Evolutionary conservation across 2,888 invertebrate genomes (phyloP).

Genomic region (Eulithis prunata): DNA sequence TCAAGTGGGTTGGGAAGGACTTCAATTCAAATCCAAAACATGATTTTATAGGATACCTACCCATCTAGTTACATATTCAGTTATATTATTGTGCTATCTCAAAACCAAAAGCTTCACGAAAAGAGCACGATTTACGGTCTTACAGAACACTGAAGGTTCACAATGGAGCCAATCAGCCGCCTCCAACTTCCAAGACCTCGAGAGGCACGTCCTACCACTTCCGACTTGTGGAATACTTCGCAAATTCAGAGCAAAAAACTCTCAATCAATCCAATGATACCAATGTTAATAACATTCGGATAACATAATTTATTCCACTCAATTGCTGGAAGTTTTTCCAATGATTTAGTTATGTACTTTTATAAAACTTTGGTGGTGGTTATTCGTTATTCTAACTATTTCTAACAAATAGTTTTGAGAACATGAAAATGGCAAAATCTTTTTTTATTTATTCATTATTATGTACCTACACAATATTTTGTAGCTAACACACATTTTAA

Average conservation of each 20-base stretch:
- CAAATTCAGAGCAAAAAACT: slow-evolving; percentile 53
- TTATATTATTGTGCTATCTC: slow-evolving; percentile 11
- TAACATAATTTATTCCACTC: slow-evolving; percentile 52
- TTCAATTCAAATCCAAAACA: too few relatives aligned
- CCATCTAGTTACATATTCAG: not conserved
- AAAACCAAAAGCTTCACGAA: slow-evolving; percentile 48
- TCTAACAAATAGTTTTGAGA: too few relatives aligned
- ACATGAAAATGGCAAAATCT: too few relatives aligned
- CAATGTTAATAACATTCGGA: slow-evolving; percentile 56
- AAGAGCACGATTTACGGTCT: slow-evolving; percentile 65
- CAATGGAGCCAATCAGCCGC: slow-evolving; percentile 79
- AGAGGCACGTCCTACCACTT: slow-evolving; percentile 70
- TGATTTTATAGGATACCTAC: not conserved
- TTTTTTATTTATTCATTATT: too few relatives aligned
- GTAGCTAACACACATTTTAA: not conserved
- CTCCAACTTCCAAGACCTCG: slow-evolving; percentile 69
- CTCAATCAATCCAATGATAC: slow-evolving; percentile 58
- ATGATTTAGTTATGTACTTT: slow-evolving; percentile 41
- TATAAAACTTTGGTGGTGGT: slow-evolving; percentile 25
- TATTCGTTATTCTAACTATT: too few relatives aligned
- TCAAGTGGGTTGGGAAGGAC: too few relatives aligned
- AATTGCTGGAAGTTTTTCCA: slow-evolving; percentile 41
- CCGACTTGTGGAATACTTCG: slow-evolving; percentile 62
- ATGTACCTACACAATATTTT: too few relatives aligned
- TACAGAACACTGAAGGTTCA: slow-evolving; percentile 72